phyloP scores from a whole-genome alignment of 1,140 invertebrate species.

The Geopemphigus sp. region DNA sequence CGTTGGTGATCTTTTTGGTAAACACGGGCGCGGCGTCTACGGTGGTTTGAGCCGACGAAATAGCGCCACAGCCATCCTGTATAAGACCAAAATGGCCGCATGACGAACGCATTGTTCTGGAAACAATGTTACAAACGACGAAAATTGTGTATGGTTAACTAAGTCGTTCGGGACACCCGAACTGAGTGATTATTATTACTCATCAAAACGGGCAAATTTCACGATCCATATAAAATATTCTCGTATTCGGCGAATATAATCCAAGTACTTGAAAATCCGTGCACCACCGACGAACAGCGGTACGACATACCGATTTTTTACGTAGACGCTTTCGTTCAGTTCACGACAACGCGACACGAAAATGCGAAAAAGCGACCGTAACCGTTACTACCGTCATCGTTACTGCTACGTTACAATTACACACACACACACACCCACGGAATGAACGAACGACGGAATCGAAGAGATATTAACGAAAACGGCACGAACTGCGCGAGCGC shows the following conservation, averaged over 20 bases:
- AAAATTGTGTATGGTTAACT: not conserved
- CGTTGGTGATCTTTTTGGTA: not conserved
- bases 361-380: not conserved
- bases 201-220: not conserved
- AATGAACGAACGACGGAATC: not conserved
- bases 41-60: conserved; percentile 24
- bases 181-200: not conserved
- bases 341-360: not conserved
- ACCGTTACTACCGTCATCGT: not conserved
- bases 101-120: conserved; percentile 16
- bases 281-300: not conserved
- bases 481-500: too few species aligned
- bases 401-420: not conserved
- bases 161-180: too few species aligned
- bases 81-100: conserved; percentile 36
- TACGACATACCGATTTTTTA: not conserved
- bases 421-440: not conserved
- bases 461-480: not conserved
- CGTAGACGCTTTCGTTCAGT: not conserved
- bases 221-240: not conserved
- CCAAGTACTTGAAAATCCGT: not conserved
- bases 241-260: not conserved
- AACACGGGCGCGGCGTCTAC: conserved; percentile 12
- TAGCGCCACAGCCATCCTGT: conserved; percentile 34
- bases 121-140: not conserved